Percentiles rank a stretch among this genome's conserved stretches.
These are phyloP conservation scores for Ctenopoma multispine DNA, from an alignment of 2,797 vertebrate genomes.

Conservation along the genomic window DNA sequence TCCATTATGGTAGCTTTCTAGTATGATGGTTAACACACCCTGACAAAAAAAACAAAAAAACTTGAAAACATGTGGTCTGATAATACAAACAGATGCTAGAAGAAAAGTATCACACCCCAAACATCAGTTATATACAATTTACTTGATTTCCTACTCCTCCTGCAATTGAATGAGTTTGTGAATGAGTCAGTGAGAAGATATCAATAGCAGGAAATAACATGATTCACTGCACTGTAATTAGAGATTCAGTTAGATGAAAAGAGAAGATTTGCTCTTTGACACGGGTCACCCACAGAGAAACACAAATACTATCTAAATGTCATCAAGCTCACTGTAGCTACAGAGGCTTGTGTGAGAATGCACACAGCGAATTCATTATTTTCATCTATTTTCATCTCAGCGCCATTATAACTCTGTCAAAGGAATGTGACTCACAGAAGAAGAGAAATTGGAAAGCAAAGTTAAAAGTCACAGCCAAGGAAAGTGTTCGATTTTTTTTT, in stretches of 20 bases:
- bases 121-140: conserved; percentile 62
- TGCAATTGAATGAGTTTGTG: conserved; percentile 37
- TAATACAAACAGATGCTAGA: conserved; percentile 72
- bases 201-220: conserved; percentile 74
- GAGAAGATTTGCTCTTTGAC: conserved; percentile 75
- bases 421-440: conserved; percentile 52
- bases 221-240: conserved; percentile 77
- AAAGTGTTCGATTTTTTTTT: conserved; percentile 49
- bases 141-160: conserved; percentile 64
- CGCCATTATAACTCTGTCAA: conserved; percentile 58
- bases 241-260: conserved; percentile 74
- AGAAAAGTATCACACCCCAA: conserved; percentile 63
- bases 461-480: conserved; percentile 65
- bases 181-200: conserved; percentile 63
- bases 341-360: conserved; percentile 29
- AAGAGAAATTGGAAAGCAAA: conserved; percentile 66
- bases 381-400: conserved; percentile 67
- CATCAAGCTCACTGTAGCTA: conserved; percentile 64
- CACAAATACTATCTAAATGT: conserved; percentile 78
- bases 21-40: conserved; percentile 23
- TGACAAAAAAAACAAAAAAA: conserved; percentile 33
- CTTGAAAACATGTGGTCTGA: conserved; percentile 30
- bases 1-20: conserved; percentile 22
- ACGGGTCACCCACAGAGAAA: conserved; percentile 77
- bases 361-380: conserved; percentile 63